Base-by-base conservation (phyloP, 2,113 vertebrate species). In the Sinocyclocheilus anshuiensis region DNA sequence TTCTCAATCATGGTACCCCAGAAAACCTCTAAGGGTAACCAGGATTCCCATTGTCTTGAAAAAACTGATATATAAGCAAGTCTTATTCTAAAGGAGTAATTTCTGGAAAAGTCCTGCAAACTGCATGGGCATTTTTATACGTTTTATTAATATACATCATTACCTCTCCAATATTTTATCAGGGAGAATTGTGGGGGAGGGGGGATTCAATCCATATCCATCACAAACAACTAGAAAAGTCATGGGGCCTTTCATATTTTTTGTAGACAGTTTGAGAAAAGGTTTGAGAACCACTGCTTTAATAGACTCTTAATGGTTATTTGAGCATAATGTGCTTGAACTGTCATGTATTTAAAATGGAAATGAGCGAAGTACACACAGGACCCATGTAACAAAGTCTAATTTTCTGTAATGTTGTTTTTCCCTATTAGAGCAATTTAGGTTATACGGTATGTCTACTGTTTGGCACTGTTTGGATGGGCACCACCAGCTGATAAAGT, bases 341-440 rank as follows among this genome's bases (percentile, higher is more conserved):
- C 67, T 42, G 24, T 74, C 20, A 76, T 10, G 12, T 69, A 18
- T 26, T 20, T 26, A 53, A 45, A 82, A 82, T 24, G 6, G 2
- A 71, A 71, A 36, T 29, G 26, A 71, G 2, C 29, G 0, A 71
- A 63, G 9, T 24, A 63, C n/a, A 63, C 39, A 39, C 75, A 80
- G 36, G 50, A 33, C 55, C 4, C 15, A 26, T 24, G 55, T 50
- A 36, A 24, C 48, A 55, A 3, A 15, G 12, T 65, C 36, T 8
- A 53, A 36, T 83, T 83, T 57, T 57, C 67, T 55, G 6, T 74
- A 83, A 39, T 42, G 4, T 53, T 24, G 65, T 57, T 74, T 39
- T 59, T n/a, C 20, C 42, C 12, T 22, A 75, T 75, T 2, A 53
- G 12, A 50, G 53, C 1, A 16, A 33, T 22, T 33, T 29, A 22